A percentile compares a stretch with the other conserved stretches of the same genome.
Evolutionary conservation across 35 echinoderm and acorn worm species (phyloP).

Genomic region (Heliocidaris erythrogramma): DNA sequence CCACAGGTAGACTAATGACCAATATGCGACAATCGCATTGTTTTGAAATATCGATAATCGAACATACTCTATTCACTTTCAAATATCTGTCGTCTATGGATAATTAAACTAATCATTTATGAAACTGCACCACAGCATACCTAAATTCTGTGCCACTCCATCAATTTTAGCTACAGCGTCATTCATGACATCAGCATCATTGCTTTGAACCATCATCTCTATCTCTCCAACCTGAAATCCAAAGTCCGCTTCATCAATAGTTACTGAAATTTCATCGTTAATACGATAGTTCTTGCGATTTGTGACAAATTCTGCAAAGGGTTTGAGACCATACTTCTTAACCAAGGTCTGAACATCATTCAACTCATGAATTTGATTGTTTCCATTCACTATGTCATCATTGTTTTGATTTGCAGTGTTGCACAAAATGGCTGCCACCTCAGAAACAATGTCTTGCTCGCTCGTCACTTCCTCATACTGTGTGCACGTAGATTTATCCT

Average conservation of each 20-base stretch:
- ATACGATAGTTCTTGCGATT: constrained; percentile 60
- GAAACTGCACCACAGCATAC: neutral
- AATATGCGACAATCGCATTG: no score
- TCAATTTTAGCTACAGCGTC: constrained; percentile 51
- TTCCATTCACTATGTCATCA: constrained; percentile 22
- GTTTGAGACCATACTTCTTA: constrained; percentile 22
- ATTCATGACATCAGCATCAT: constrained; percentile 30
- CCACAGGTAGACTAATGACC: no score
- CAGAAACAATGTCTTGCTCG: constrained; percentile 51
- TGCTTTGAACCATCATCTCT: constrained; percentile 46
- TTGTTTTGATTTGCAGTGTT: neutral
- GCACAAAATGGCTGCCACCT: constrained; percentile 56
- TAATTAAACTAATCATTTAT: no score
- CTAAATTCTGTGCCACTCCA: constrained; percentile 52
- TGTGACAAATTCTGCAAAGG: constrained; percentile 64
- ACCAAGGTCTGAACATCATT: constrained; percentile 42
- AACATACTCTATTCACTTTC: no score
- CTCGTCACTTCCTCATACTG: constrained; percentile 58
- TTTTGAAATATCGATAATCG: no score
- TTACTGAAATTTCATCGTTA: constrained; percentile 46
- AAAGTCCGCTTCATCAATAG: constrained; percentile 72
- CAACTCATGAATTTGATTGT: neutral
- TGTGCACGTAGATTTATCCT: constrained; percentile 43
- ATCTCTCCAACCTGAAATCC: constrained; percentile 72
- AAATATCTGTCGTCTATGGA: no score